phyloP scores from a whole-genome alignment of 1,140 invertebrate genomes.

The Drosophila ironensis region DNA sequence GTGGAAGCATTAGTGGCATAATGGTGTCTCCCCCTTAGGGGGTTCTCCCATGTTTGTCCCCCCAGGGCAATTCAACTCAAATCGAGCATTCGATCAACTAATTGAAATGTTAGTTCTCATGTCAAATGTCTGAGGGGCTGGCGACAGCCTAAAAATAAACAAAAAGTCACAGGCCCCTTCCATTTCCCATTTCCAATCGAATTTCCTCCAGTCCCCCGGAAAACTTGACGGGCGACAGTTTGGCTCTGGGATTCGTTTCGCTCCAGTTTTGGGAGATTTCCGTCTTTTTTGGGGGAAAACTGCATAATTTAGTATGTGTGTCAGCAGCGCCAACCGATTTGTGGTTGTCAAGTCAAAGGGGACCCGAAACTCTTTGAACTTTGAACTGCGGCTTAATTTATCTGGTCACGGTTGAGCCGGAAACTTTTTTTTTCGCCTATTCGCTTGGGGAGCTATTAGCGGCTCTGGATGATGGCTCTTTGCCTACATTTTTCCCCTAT shows the following conservation, averaged over 20 bases:
- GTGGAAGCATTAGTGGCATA: constrained; percentile 34
- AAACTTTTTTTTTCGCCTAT: constrained; percentile 1
- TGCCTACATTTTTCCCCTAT: neutral
- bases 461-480: neutral
- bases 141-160: constrained; percentile 66
- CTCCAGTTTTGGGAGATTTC: constrained; percentile 58
- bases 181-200: neutral
- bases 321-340: constrained; percentile 39
- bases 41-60: neutral
- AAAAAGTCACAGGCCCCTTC: constrained; percentile 16
- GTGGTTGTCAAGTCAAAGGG: constrained; percentile 47
- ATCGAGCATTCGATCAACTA: constrained; percentile 55
- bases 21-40: neutral
- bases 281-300: constrained; percentile 20
- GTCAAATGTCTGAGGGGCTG: constrained; percentile 63
- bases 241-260: constrained; percentile 58
- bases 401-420: constrained; percentile 37
- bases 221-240: constrained; percentile 66
- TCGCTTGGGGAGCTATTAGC: constrained; percentile 39
- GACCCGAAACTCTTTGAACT: constrained; percentile 55
- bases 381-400: constrained; percentile 51
- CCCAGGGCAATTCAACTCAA: constrained; percentile 37
- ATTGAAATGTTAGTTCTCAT: constrained; percentile 65
- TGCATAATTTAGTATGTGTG: constrained; percentile 64
- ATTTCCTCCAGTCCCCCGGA: constrained; percentile 12